Base-by-base conservation (phyloP, 2,888 invertebrate genomes). In the Adineta ricciae region DNA sequence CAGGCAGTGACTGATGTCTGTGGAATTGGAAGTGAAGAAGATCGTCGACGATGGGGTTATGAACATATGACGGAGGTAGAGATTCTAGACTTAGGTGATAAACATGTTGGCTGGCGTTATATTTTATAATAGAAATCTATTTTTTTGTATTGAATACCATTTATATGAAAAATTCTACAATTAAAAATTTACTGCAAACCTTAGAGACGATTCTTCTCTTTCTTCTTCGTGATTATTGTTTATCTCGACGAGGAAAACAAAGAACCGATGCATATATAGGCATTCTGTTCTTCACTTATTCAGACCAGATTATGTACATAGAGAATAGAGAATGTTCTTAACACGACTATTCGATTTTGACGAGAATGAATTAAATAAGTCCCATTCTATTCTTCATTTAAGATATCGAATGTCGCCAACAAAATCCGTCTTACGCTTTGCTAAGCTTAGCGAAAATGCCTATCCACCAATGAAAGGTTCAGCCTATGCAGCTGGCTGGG, bases 401-500 rank as follows among this genome's bases (percentile, higher is more conserved):
- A 50, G 11, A 50, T 50, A 19, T 50, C 11, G 14, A 3, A 52
- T 14, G 52, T 64, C 87, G 16, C 86, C 85, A 38, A 86, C 89
- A 84, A 88, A 89, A 85, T 88, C 89, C 84, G 88, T 92, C 54
- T 89, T 95, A 78, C 93, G 93, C 87, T 96, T 94, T 90, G 94
- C 94, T 0, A 96, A 95, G 89, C 90, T 96, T 36, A 92, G 93
- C 5, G 94, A 94, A 56, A 93, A 95, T 88, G 98, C 97, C 0
- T 93, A 93, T 88, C 91, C 94, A 4, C 98, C 98, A 0, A 91
- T 93, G 0, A 94, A 94, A 89, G 97, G 96, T 1, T 96, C 96
- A 0, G 92, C 93, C 86, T 92, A 93, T 88, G 94, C 97, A 19
- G 97, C 97, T 85, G 97, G 97, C 54, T 95, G 93, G 89, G 97